Evolutionary conservation across 2,888 invertebrate genomes (phyloP).

Genomic region (Melitaea athalia): DNA sequence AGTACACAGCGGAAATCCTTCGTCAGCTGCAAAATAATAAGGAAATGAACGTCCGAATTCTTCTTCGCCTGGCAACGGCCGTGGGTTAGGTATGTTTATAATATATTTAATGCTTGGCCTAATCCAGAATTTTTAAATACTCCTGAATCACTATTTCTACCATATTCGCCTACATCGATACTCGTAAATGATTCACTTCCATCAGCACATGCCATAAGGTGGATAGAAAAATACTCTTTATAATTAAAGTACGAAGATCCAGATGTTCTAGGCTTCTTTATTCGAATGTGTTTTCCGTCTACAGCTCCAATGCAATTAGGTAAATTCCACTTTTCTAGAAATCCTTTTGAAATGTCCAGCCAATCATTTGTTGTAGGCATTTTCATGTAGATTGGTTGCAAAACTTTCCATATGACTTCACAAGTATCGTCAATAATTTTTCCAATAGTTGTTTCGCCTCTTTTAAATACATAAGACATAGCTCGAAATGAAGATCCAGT

Average conservation of each 20-base stretch:
- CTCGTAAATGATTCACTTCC: constrained; percentile 36
- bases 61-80: constrained; percentile 10
- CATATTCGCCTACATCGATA: constrained; percentile 14
- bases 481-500: background rate
- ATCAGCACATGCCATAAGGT: constrained; percentile 39
- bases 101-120: constrained; percentile 10
- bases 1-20: background rate
- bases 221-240: constrained; percentile 38
- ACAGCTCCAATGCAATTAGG: constrained; percentile 23
- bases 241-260: constrained; percentile 39
- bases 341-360: background rate
- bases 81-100: constrained; percentile 5
- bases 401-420: too few relatives aligned
- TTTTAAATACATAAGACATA: background rate
- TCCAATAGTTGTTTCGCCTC: background rate
- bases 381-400: background rate
- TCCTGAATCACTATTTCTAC: constrained; percentile 9
- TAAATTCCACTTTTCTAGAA: background rate
- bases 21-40: background rate
- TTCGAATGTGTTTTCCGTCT: constrained; percentile 38
- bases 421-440: too few relatives aligned
- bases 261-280: constrained; percentile 37
- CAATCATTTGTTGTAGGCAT: background rate
- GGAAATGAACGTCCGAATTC: too few relatives aligned
- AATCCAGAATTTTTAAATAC: constrained; percentile 13